A percentile compares a stretch with the other conserved stretches of the same genome.
Conservation (phyloP, 2,113 vertebrate species). For the Lanius ludovicianus region DNA sequence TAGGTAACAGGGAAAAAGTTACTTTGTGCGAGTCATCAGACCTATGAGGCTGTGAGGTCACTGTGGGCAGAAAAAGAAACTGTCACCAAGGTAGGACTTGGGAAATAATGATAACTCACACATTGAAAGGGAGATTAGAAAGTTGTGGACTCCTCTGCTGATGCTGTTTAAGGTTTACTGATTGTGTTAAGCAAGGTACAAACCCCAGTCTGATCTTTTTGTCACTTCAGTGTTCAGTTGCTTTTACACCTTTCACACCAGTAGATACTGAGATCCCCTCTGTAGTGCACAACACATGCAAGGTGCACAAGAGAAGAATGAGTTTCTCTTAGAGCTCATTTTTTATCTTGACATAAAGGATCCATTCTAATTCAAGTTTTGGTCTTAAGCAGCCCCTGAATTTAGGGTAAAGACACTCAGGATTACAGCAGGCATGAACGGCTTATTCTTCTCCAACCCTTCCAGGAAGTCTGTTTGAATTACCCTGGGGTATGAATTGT, state of each 20-base stretch:
- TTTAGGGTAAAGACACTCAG: background rate
- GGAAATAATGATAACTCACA: background rate
- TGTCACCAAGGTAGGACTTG: constrained; percentile 56
- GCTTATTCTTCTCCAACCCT: background rate
- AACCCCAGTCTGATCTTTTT: background rate
- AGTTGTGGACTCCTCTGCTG: background rate
- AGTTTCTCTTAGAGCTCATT: background rate
- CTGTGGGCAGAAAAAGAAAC: constrained; percentile 70
- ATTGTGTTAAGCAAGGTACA: background rate
- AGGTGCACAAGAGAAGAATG: background rate
- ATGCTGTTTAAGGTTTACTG: background rate
- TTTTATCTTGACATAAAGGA: background rate
- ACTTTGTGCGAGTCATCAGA: constrained; percentile 71
- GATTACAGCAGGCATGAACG: background rate
- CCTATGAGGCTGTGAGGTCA: constrained; percentile 66
- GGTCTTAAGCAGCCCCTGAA: background rate
- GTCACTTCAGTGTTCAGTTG: background rate
- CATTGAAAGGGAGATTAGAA: background rate
- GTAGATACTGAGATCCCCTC: accelerated
- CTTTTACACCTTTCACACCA: background rate
- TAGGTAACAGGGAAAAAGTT: constrained; percentile 72
- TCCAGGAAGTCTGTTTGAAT: background rate
- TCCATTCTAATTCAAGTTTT: background rate
- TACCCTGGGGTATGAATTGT: background rate
- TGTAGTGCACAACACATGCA: background rate